Base-by-base conservation (phyloP, 2,113 vertebrate genomes). In the Enhydra lutris region DNA sequence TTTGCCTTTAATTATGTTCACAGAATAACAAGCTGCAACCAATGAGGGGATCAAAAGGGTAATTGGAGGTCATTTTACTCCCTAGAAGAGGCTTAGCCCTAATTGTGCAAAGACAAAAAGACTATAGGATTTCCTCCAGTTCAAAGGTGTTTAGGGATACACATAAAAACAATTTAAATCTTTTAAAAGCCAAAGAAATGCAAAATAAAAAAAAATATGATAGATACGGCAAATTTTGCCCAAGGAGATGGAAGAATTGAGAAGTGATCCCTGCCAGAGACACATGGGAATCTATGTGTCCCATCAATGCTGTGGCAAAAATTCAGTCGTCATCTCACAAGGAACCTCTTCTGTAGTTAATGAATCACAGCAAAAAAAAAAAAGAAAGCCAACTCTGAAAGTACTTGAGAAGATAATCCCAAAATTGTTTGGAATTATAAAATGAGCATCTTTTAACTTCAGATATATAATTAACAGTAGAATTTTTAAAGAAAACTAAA, bases 1-100 rank as follows among this genome's bases (percentile, higher is more conserved):
- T 88, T 93, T 91, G 36, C 57, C 84, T 89, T 94, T 95, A 96
- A 87, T 90, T 92, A 71, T 61, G n/a, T 69, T 63, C 71, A 57
- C 7, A 36, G 69, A 85, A 63, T 95, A 89, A 92, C 21, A 96
- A 73, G 23, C 79, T 52, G 67, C 20, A 83, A 63, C 74, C 74
- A 95, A 89, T 0, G 29, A 92, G 59, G 21, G 83, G 21, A 71
- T 71, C 52, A 96, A 93, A 55, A 90, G 80, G 36, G 78, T 92
- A 79, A 63, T 29, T 90, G 39, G 52, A 96, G 57, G 57, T 69
- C 50, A 57, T 91, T 88, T 89, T 81, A 57, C 80, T 90, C 84
- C 80, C 24, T 88, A 42, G 50, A 80, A 95, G 67, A 97, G 39
- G 47, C 29, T 85, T 96, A 52, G 34, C 85, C 21, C 39, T 96